A percentile compares a stretch with the other conserved stretches of the same genome.
phyloP scores from a whole-genome alignment of 2,888 invertebrate genomes.

The Aphrophora alni region DNA sequence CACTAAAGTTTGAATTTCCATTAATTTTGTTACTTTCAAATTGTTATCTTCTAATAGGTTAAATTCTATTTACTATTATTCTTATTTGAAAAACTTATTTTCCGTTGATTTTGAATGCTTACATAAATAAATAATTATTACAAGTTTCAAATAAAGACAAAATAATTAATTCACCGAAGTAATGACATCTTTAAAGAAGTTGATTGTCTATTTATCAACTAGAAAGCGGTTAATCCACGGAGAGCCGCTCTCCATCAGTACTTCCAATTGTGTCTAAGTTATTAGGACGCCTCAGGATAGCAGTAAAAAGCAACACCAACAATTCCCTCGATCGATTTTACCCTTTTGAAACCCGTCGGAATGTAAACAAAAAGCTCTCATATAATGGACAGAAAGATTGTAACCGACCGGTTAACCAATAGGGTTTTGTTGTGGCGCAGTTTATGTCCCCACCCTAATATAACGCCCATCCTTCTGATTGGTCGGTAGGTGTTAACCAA shows the following conservation, averaged over 20 bases:
- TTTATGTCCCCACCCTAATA: constrained; percentile 12
- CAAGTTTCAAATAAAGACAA: neutral
- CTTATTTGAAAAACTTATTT: too few relatives aligned
- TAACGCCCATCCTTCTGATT: constrained; percentile 20
- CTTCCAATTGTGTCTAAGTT: constrained; percentile 39
- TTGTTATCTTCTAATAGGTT: too few relatives aligned
- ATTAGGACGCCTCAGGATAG: constrained; percentile 32
- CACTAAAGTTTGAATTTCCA: too few relatives aligned
- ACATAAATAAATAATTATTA: neutral
- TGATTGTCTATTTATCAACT: constrained; percentile 6
- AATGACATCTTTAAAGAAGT: neutral
- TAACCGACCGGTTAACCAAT: constrained; percentile 22
- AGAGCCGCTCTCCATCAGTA: neutral
- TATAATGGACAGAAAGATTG: constrained; percentile 36
- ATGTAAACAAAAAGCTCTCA: constrained; percentile 39
- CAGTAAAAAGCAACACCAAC: constrained; percentile 1
- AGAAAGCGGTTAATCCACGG: neutral
- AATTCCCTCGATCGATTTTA: constrained; percentile 20
- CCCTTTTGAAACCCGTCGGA: constrained; percentile 23
- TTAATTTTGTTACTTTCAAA: too few relatives aligned
- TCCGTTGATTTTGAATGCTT: neutral
- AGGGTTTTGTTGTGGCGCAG: neutral
- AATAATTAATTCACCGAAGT: neutral
- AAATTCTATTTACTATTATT: too few relatives aligned
- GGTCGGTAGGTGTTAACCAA: constrained; percentile 11